Evolutionary conservation across 1,140 invertebrate genomes (phyloP).

Genomic region (Drosophila sproati): DNA sequence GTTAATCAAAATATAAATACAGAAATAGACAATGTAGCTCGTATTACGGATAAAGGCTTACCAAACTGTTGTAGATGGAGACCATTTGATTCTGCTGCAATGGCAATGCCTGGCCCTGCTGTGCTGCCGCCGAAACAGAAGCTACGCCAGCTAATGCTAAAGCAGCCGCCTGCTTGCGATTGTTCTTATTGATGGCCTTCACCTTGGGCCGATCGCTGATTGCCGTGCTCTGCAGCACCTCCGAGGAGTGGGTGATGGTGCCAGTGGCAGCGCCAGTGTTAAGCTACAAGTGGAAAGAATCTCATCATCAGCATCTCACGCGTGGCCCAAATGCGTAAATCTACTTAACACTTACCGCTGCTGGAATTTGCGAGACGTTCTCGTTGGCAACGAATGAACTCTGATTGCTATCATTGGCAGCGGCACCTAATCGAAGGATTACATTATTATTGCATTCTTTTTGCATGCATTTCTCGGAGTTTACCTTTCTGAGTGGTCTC

Average conservation of each 20-base stretch:
- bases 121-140: conserved; percentile 49
- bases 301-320: background rate
- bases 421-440: conserved; percentile 29
- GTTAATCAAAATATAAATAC: background rate
- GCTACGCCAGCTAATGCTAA: conserved; percentile 47
- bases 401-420: conserved; percentile 37
- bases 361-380: conserved; percentile 43
- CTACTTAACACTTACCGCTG: conserved; percentile 39
- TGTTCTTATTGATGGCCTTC: conserved; percentile 91
- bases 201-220: conserved; percentile 92
- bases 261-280: conserved; percentile 44
- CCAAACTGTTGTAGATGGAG: conserved; percentile 82
- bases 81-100: conserved; percentile 82
- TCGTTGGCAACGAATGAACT: conserved; percentile 36
- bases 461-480: background rate
- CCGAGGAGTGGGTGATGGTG: conserved; percentile 84
- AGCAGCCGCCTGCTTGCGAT: conserved; percentile 86
- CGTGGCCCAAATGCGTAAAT: background rate
- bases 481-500: conserved; percentile 53
- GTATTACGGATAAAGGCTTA: conserved; percentile 28
- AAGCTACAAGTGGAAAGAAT: conserved; percentile 34
- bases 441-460: background rate
- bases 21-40: background rate
- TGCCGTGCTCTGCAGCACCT: conserved; percentile 88
- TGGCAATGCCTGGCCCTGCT: conserved; percentile 54